Percentiles rank a stretch among this genome's conserved stretches.
These are phyloP conservation scores for Umimayanthus kanabou DNA, from an alignment of 92 coral and sea anemone genomes.

Conservation along the genomic window DNA sequence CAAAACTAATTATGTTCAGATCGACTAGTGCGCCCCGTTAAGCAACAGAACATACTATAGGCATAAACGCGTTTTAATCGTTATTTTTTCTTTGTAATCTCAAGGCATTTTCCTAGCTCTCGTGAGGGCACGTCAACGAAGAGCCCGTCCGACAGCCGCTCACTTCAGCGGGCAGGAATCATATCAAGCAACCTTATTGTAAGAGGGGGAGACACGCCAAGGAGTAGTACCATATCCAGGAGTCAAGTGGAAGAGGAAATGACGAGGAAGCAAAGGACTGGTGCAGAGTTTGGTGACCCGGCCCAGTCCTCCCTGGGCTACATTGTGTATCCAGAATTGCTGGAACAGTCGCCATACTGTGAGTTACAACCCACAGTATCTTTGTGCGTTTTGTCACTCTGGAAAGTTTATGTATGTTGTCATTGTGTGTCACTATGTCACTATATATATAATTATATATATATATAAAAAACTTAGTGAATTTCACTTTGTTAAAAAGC, in stretches of 20 bases:
- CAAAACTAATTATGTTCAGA: no score
- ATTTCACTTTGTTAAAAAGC: no score
- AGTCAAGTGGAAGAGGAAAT: slow-evolving; percentile 27
- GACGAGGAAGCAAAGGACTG: slow-evolving; percentile 15
- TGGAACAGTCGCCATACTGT: slow-evolving; percentile 5
- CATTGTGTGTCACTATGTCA: no score
- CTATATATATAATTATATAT: no score
- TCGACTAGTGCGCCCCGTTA: neutral
- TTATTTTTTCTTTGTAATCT: neutral
- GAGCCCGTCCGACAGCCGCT: slow-evolving; percentile 44
- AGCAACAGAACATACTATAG: neutral
- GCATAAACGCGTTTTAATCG: neutral
- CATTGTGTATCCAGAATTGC: neutral
- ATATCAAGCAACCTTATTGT: slow-evolving; percentile 79
- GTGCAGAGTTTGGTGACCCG: slow-evolving; percentile 28
- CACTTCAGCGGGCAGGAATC: slow-evolving; percentile 60
- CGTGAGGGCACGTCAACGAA: slow-evolving; percentile 27
- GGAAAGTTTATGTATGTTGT: neutral
- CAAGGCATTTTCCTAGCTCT: neutral
- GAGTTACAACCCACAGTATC: neutral
- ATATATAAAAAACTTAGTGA: no score
- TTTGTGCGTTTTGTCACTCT: neutral
- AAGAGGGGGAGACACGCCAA: slow-evolving; percentile 69
- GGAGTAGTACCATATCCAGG: neutral
- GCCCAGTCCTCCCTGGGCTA: slow-evolving; percentile 25